Evolutionary conservation across 2,888 invertebrate genomes (phyloP), one percentile per base, ranked within the genome.

Genomic region (Oeneis ivallda): DNA sequence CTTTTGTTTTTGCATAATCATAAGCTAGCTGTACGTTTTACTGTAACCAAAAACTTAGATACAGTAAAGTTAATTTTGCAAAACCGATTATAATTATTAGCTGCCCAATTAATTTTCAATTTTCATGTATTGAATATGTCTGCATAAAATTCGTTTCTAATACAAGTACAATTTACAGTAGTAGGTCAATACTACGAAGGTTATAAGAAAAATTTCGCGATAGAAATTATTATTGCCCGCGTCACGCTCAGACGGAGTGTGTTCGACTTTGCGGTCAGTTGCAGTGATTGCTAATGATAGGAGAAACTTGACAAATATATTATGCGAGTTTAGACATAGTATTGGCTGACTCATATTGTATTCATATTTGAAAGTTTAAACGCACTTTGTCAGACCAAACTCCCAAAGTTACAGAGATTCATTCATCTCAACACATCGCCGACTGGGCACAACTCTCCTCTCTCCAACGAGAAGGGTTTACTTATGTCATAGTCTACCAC

Each of bases 191-290:
- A 26, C 26, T 73, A 70, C 72, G 83, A 87, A 87, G 88, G 88
- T 86, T 84, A 78, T 68, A 75, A 76, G 74, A 79, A 81, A 81
- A 81, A 76, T 71, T 75, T 76, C 75, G 79, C 79, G 78, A 82
- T 80, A 76, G 79, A 80, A 83, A 80, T 78, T 77, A 82, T 81
- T 65, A 59, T 83, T 75, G 70, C 67, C 64, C 71, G 75, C 77
- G 74, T 75, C 80, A 84, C 76, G 75, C 75, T 70, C 68, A 62
- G 69, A 58, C 64, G 72, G 59, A 69, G 69, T 74, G 71, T 68
- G 67, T 70, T 67, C 68, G 70, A 62, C 64, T 72, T 74, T 71
- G 75, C 68, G 71, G 69, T 64, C 65, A 54, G 65, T 71, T 70
- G 67, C 69, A 68, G 41, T 67, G 62, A 64, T 66, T 68, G 68